A percentile compares a stretch with the other conserved stretches of the same genome.
These are phyloP conservation scores for Iguana delicatissima DNA, from an alignment of 2,797 vertebrate genomes.

Conservation along the genomic window DNA sequence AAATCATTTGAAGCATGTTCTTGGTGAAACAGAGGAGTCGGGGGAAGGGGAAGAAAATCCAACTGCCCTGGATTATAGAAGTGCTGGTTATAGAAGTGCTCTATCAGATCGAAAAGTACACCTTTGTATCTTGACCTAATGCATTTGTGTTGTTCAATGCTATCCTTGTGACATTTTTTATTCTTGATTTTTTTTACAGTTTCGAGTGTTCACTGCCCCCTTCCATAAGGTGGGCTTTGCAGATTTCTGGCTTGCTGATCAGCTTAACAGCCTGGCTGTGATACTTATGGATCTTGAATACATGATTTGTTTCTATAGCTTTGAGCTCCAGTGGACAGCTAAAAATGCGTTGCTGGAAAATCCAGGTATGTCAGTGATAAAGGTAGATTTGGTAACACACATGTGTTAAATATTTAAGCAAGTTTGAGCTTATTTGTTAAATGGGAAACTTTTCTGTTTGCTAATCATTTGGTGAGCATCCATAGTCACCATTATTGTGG, in stretches of 20 bases:
- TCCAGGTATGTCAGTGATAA: constrained; percentile 66
- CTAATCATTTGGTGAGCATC: constrained; percentile 38
- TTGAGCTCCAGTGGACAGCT: constrained; percentile 90
- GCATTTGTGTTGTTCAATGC: constrained; percentile 32
- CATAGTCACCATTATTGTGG: constrained; percentile 23
- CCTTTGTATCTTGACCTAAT: not conserved
- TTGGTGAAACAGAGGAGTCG: not conserved
- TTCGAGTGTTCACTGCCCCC: constrained; percentile 96
- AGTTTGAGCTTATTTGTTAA: not conserved
- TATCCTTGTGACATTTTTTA: constrained; percentile 49
- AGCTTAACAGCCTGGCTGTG: constrained; percentile 94
- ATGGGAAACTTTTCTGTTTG: constrained; percentile 32
- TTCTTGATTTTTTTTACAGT: constrained; percentile 78
- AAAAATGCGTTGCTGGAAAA: constrained; percentile 83
- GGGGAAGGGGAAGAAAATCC: not conserved
- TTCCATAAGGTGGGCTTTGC: constrained; percentile 98
- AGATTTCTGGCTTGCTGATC: constrained; percentile 99
- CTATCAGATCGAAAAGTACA: not conserved
- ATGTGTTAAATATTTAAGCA: not conserved
- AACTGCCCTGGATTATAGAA: not conserved
- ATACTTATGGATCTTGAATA: constrained; percentile 98
- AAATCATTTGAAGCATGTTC: not conserved
- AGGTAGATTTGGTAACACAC: constrained; percentile 26
- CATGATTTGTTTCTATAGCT: constrained; percentile 98
- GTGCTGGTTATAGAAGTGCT: not conserved